Evolutionary conservation across 2,113 vertebrate species (phyloP).

Genomic region (Dasyprocta punctata): DNA sequence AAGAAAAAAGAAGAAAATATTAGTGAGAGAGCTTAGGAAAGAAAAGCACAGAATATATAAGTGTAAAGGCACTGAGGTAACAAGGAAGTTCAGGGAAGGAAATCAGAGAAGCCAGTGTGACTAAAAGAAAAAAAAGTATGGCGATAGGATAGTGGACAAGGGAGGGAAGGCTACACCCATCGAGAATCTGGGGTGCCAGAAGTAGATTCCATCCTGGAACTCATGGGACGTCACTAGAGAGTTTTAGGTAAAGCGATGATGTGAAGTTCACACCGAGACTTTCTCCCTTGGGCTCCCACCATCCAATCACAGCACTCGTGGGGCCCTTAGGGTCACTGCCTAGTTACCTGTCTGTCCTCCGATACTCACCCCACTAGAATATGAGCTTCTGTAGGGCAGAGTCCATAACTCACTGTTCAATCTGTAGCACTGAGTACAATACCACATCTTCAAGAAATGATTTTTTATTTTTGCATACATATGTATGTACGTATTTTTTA

Average conservation of each 20-base stretch:
- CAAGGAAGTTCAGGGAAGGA: not conserved
- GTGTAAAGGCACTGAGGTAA: not conserved
- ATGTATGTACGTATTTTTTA: not conserved
- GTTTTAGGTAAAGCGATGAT: not conserved
- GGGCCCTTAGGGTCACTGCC: not conserved
- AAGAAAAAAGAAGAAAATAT: not conserved
- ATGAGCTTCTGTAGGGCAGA: not conserved
- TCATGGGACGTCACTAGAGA: rapidly evolving
- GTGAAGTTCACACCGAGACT: not conserved
- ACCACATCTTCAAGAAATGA: not conserved
- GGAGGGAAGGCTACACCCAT: not conserved
- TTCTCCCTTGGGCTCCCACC: not conserved
- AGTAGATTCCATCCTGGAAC: not conserved
- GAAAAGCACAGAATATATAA: rapidly evolving
- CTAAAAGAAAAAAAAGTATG: not conserved
- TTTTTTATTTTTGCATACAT: not conserved
- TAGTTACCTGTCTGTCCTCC: not conserved
- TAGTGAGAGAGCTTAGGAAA: not conserved
- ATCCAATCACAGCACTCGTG: rapidly evolving
- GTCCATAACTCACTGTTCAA: not conserved
- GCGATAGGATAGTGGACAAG: rapidly evolving
- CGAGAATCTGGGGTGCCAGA: rapidly evolving
- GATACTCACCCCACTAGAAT: not conserved
- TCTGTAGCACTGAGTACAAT: not conserved
- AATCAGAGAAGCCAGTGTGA: not conserved